phyloP scores from a whole-genome alignment of 2,888 invertebrate genomes.

The Tethea ocularis region DNA sequence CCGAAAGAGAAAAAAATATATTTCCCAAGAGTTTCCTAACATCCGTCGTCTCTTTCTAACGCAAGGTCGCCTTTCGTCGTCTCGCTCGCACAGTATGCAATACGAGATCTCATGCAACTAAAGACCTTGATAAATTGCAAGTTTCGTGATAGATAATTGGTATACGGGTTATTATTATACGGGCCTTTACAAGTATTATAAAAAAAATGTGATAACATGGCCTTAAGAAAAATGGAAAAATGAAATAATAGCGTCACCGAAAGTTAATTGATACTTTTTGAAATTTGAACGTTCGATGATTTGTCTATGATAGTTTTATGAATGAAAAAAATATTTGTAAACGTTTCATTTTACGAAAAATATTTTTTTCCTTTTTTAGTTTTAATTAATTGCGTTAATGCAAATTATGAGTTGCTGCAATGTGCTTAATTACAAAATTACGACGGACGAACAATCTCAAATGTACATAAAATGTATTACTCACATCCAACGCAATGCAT shows the following conservation, averaged over 20 bases:
- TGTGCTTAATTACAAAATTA: conserved; percentile 39
- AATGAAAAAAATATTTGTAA: conserved; percentile 7
- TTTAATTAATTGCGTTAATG: conserved; percentile 9
- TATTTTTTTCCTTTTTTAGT: neutral
- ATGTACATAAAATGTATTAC: conserved; percentile 58
- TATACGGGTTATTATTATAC: conserved; percentile 77
- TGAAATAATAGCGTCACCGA: conserved; percentile 2
- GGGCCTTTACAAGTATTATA: conserved; percentile 54
- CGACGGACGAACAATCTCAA: conserved; percentile 75
- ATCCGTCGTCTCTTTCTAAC: conserved; percentile 65
- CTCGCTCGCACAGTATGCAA: conserved; percentile 78
- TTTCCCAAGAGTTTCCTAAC: conserved; percentile 82
- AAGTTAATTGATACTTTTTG: conserved; percentile 1
- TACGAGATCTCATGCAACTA: conserved; percentile 80
- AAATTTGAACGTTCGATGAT: neutral
- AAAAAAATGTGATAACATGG: conserved; percentile 31
- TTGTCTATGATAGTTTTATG: conserved; percentile 8
- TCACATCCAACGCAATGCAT: conserved; percentile 78
- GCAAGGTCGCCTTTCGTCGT: conserved; percentile 66
- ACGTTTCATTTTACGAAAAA: conserved; percentile 1
- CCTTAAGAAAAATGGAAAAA: conserved; percentile 22
- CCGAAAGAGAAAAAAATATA: conserved; percentile 76
- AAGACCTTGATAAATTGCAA: conserved; percentile 81
- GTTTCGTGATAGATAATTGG: conserved; percentile 82
- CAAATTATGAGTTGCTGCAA: conserved; percentile 12